Evolutionary conservation across 2,113 vertebrate genomes (phyloP).

Genomic region (Harpagus bidentatus): DNA sequence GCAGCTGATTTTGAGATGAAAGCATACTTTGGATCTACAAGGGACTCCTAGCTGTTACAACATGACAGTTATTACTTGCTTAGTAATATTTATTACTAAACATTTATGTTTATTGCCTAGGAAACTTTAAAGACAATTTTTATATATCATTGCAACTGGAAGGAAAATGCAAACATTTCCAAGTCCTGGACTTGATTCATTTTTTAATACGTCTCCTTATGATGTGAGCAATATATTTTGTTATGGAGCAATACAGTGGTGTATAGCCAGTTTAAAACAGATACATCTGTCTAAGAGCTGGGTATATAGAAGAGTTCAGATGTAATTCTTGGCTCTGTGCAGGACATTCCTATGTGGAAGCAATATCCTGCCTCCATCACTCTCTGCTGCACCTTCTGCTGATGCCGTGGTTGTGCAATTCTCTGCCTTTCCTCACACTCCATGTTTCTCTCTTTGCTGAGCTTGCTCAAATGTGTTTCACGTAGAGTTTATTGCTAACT

Average conservation of each 20-base stretch:
- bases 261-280: background rate
- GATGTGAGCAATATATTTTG: background rate
- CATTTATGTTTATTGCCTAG: background rate
- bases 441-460: accelerated
- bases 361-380: background rate
- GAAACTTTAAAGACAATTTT: background rate
- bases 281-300: background rate
- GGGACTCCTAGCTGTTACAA: background rate
- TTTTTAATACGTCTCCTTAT: background rate
- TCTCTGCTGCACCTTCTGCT: background rate
- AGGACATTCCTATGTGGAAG: background rate
- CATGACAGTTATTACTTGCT: background rate
- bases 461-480: background rate
- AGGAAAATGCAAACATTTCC: background rate
- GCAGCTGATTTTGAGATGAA: background rate
- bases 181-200: background rate
- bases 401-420: background rate
- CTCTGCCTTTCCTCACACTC: background rate
- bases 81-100: background rate
- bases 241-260: background rate
- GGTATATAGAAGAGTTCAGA: background rate
- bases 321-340: background rate
- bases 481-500: background rate
- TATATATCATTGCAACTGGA: background rate
- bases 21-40: background rate